Conservation (phyloP, 2,113 vertebrate species). For the Barbus barbus region DNA sequence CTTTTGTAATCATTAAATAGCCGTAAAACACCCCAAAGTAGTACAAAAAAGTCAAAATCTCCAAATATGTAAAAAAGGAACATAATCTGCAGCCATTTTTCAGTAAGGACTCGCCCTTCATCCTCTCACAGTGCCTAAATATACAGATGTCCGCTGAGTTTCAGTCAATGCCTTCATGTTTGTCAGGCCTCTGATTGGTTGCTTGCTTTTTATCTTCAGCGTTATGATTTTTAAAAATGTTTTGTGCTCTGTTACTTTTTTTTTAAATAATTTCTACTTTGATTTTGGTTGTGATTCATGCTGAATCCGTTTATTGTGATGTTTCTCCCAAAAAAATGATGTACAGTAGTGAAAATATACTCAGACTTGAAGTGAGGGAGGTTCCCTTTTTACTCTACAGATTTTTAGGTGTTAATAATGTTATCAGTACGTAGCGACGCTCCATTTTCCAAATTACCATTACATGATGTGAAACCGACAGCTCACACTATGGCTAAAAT, state of each 20-base stretch:
- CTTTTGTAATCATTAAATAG: conserved; percentile 70
- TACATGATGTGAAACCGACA: conserved; percentile 39
- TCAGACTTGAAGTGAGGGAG: conserved; percentile 40
- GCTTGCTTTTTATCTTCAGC: conserved; percentile 58
- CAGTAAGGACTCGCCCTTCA: conserved; percentile 23
- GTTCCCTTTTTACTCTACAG: conserved; percentile 45
- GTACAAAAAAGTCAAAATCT: not conserved
- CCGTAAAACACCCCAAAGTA: conserved; percentile 36
- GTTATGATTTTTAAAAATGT: conserved; percentile 18
- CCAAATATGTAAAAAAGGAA: conserved; percentile 31
- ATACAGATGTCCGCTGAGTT: conserved; percentile 90
- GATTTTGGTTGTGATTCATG: conserved; percentile 43
- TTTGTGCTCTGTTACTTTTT: conserved; percentile 39
- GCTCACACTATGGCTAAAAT: conserved; percentile 41
- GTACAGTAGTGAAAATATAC: conserved; percentile 44
- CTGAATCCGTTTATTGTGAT: conserved; percentile 40
- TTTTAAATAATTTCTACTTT: conserved; percentile 17
- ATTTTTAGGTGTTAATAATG: conserved; percentile 46
- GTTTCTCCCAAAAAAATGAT: conserved; percentile 44
- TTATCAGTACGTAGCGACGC: conserved; percentile 41
- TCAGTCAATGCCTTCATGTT: conserved; percentile 75
- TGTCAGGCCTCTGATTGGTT: conserved; percentile 69
- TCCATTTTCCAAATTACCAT: conserved; percentile 47
- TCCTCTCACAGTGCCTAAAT: conserved; percentile 94
- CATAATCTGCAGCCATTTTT: conserved; percentile 36